Evolutionary conservation across 2,888 invertebrate species (phyloP).

Genomic region (Xestobium rufovillosum): DNA sequence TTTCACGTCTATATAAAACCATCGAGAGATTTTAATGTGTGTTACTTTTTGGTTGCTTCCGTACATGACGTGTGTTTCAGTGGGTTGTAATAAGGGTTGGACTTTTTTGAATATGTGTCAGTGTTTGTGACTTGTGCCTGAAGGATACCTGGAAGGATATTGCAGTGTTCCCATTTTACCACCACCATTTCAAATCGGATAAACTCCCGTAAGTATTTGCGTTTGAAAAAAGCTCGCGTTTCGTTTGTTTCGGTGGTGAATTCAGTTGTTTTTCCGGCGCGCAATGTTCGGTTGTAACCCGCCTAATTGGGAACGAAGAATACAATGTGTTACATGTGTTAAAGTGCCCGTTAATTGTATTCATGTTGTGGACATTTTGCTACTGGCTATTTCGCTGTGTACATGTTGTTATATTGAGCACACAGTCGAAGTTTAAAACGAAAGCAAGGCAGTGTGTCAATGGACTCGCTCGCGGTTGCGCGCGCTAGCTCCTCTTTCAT

Average conservation of each 20-base stretch:
- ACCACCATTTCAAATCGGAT: constrained; percentile 13
- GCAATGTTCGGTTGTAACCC: no score
- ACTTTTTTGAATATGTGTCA: constrained; percentile 10
- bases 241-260: no score
- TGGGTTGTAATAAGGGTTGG: background rate
- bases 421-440: constrained; percentile 40
- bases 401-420: constrained; percentile 40
- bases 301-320: no score
- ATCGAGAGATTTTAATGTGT: constrained; percentile 42
- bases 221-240: no score
- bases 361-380: no score
- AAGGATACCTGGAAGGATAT: constrained; percentile 11
- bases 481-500: constrained; percentile 22
- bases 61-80: constrained; percentile 12
- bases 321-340: no score
- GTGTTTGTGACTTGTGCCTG: constrained; percentile 15
- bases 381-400: constrained; percentile 31
- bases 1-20: constrained; percentile 45
- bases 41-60: constrained; percentile 39
- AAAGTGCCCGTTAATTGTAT: no score
- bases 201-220: constrained; percentile 14
- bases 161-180: constrained; percentile 11
- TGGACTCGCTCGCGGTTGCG: constrained; percentile 36
- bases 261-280: no score
- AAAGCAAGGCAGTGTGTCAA: constrained; percentile 49